Base-by-base conservation (phyloP, 2,113 vertebrate species). In the Taxidea taxus region DNA sequence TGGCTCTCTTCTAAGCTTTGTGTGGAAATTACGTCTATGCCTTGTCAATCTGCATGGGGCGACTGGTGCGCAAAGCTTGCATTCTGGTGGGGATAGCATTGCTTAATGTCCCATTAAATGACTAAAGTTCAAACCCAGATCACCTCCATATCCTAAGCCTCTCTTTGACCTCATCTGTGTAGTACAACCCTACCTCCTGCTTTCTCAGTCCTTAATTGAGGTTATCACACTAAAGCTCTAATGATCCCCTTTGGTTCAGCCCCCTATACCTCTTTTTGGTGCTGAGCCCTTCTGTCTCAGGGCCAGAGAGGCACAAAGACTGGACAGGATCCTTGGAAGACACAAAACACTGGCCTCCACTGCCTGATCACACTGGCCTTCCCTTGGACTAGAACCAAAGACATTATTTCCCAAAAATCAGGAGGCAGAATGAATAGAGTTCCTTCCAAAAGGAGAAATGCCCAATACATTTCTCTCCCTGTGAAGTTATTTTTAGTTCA, bases 401-500 rank as follows among this genome's bases (percentile, higher is more conserved):
- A 62, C 7, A 2, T 23, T 13, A 39, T 74, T 91, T 93, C 42
- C 64, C 87, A 62, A 83, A 66, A 93, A 44, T n/a, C 77, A 64
- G 8, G 27, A 95, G 49, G 39, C 44, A 85, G 47, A 91, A 27
- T 23, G 49, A 78, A 62, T 1, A 93, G 14, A 80, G 21, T 27
- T 58, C 66, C 37, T 92, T 94, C 83, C 64, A 86, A 93, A 95
- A 91, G 83, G 25, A 94, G 87, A 86, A 91, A 78, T 1, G 5
- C 70, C 44, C 1, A 6, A 74, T 23, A 66, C 6, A 49, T 51
- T 89, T 83, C 78, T 95, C 60, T 87, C 68, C 25, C n/a, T 23
- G 7, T 8, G 44, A 95, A 80, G 74, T 62, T 87, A 92, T 92
- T 85, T 97, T 96, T 96, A 96, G 92, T 74, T 56, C 44, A 44